Base-by-base conservation (phyloP, 2,888 invertebrate species). In the Ormyrus thymus region DNA sequence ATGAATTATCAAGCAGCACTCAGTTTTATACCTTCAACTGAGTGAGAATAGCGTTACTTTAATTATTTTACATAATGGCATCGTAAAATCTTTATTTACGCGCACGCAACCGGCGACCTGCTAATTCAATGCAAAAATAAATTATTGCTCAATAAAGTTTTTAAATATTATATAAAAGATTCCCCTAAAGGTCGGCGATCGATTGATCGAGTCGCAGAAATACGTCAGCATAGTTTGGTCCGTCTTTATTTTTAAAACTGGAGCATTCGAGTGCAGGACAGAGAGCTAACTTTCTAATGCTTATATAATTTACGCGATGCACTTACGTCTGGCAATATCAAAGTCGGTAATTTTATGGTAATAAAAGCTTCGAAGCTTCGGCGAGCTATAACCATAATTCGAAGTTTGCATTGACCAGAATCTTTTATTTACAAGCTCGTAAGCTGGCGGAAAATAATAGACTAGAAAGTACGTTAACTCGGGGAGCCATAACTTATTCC, bases 171-270 rank as follows among this genome's bases (percentile, higher is more conserved):
- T 6, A 45, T 3, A 45, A 55, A 51, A 55, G 15, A 68, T 15
- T 13, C 50, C 8, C 8, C 8, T 4, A 29, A 45, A 50, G 13
- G 7, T 61, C 45, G 45, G 10, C 11, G 11, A 61, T 61, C 61
- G 43, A 61, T 61, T 45, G 43, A 61, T 61, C 0, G 5, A 50
- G 10, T 15, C 7, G n/a, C 48, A 15, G 10, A 13, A 64, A 48
- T 48, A 48, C 29, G 65, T 2, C 29, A 29, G 48, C n/a, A 6
- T 9, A 2, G 48, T 10, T 55, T 6, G 56, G 29, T 29, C 2
- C 13, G 48, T 58, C 58, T 46, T 45, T 69, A 69, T 69, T 69
- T 69, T 58, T 58, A 58, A 62, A 69, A 55, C 15, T n/a, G 13
- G 55, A 45, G 55, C n/a, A 43, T 10, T 43, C 43, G 43, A 43